A percentile compares a stretch with the other conserved stretches of the same genome.
Conservation (phyloP, 2,113 vertebrate genomes). For the Cephalopterus ornatus region DNA sequence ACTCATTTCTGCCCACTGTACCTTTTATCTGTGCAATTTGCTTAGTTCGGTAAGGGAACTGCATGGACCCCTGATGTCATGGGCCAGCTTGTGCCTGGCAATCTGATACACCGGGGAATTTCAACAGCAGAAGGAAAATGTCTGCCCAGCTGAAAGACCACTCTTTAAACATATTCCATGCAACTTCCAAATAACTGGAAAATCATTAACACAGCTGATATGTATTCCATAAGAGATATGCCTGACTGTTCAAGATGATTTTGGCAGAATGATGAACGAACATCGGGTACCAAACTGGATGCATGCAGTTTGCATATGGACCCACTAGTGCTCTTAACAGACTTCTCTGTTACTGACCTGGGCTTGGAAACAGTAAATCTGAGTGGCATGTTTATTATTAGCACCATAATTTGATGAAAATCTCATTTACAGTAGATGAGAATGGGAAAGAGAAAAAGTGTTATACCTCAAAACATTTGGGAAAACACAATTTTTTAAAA, state of each 20-base stretch:
- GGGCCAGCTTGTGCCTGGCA: neutral
- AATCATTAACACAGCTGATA: neutral
- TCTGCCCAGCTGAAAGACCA: neutral
- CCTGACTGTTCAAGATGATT: neutral
- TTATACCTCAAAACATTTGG: fast-evolving
- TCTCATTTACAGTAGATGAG: neutral
- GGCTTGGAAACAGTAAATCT: neutral
- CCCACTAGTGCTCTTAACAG: neutral
- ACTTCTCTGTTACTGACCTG: neutral
- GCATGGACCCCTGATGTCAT: neutral
- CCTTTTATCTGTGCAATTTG: neutral
- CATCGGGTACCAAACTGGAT: neutral
- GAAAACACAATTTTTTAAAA: neutral
- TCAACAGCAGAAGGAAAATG: neutral
- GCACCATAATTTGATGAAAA: neutral
- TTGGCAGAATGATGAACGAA: neutral
- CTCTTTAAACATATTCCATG: neutral
- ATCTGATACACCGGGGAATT: neutral
- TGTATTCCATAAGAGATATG: fast-evolving
- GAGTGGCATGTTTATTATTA: neutral
- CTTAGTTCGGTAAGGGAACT: neutral
- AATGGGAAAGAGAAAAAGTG: neutral
- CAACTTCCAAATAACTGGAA: neutral
- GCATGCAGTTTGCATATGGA: neutral
- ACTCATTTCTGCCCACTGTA: neutral